phyloP scores from a whole-genome alignment of 2,113 vertebrate species.

The Falcunculus frontatus region DNA sequence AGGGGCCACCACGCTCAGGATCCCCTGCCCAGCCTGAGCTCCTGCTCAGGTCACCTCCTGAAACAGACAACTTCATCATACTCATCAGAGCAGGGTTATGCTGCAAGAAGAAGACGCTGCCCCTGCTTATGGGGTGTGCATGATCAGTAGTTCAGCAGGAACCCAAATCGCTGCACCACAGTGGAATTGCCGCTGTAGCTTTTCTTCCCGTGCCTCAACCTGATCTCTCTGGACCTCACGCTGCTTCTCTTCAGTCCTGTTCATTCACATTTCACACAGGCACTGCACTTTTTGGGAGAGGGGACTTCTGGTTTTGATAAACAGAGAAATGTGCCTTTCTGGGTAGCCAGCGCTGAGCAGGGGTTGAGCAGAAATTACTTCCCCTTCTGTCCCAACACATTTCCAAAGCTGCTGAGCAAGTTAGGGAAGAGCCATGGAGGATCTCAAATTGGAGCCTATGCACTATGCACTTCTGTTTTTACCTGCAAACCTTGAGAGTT shows the following conservation, averaged over 20 bases:
- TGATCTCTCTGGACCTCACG: neutral
- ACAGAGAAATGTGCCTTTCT: neutral
- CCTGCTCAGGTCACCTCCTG: neutral
- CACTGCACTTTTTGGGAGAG: neutral
- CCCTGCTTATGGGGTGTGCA: too few relatives aligned
- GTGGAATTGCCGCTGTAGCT: neutral
- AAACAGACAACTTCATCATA: neutral
- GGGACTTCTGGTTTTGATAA: neutral
- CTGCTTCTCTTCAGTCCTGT: neutral
- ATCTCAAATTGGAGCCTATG: neutral
- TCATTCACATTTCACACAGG: neutral
- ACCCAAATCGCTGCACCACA: neutral
- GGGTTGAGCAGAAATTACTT: neutral
- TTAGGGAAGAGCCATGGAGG: neutral
- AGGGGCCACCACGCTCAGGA: neutral
- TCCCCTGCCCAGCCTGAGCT: neutral
- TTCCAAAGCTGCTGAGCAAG: neutral
- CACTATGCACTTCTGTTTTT: neutral
- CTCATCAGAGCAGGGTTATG: neutral
- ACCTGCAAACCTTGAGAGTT: neutral
- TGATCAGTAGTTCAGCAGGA: neutral
- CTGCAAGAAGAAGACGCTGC: neutral
- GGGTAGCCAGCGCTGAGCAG: neutral
- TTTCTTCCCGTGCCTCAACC: neutral
- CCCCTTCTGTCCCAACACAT: accelerated